These are phyloP conservation scores for Sceloporus undulatus DNA, from an alignment of 2,113 vertebrate genomes.

Conservation along the genomic window DNA sequence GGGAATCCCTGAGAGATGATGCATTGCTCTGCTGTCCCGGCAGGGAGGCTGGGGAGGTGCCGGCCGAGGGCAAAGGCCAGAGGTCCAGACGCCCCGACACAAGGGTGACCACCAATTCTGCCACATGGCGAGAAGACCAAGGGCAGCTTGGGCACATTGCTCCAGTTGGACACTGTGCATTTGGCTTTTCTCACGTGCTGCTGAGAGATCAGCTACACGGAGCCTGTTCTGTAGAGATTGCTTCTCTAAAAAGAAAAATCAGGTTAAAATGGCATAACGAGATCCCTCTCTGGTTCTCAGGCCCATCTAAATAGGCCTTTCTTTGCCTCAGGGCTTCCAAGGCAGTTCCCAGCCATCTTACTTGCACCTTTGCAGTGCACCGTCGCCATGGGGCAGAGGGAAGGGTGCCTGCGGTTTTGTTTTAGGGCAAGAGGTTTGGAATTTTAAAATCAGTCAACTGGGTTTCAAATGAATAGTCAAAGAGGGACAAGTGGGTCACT, in stretches of 20 bases:
- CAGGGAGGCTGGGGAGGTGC: neutral
- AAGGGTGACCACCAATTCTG: neutral
- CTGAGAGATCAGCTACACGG: neutral
- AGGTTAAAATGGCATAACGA: no score
- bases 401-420: neutral
- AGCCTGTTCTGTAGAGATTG: neutral
- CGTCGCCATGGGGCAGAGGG: neutral
- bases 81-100: no score
- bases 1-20: constrained; percentile 21
- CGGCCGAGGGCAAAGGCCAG: neutral
- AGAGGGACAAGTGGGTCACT: neutral
- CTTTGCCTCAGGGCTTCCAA: neutral
- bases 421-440: neutral
- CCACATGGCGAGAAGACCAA: neutral
- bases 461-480: neutral
- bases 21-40: constrained; percentile 7
- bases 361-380: neutral
- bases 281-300: no score
- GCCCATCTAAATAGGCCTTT: no score
- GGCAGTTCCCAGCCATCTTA: neutral
- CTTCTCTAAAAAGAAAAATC: neutral
- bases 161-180: neutral
- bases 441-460: neutral
- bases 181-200: no score
- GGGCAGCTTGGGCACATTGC: no score